Percentiles rank a stretch among this genome's conserved stretches.
Evolutionary conservation across 2,113 vertebrate species (phyloP).

Genomic region (Lipotes vexillifer): DNA sequence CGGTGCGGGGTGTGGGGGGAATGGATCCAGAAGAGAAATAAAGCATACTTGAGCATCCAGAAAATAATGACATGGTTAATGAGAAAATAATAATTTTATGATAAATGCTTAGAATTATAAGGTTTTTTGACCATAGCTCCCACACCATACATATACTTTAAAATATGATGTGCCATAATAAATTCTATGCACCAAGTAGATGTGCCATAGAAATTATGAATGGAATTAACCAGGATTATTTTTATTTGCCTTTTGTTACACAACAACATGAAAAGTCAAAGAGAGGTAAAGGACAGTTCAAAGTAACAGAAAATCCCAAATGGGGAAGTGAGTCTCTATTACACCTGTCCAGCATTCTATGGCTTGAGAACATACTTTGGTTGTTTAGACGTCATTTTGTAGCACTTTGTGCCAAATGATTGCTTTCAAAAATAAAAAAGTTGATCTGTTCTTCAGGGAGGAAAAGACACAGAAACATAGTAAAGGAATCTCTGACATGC

Average conservation of each 20-base stretch:
- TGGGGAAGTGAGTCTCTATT: background rate
- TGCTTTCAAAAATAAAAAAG: constrained; percentile 18
- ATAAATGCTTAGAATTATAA: background rate
- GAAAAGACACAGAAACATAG: background rate
- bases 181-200: background rate
- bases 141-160: background rate
- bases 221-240: background rate
- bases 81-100: background rate
- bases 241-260: background rate
- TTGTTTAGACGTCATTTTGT: background rate
- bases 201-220: background rate
- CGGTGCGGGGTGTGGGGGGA: background rate
- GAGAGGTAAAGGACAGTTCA: background rate
- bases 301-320: background rate
- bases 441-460: background rate
- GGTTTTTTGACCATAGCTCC: background rate
- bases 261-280: background rate
- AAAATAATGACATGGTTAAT: background rate
- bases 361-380: background rate
- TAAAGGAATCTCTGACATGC: background rate
- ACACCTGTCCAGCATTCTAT: background rate
- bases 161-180: background rate
- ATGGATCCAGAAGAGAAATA: background rate
- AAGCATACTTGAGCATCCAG: background rate
- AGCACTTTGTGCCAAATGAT: background rate